These are phyloP conservation scores for Menura novaehollandiae DNA, from an alignment of 2,113 vertebrate genomes.

Conservation along the genomic window DNA sequence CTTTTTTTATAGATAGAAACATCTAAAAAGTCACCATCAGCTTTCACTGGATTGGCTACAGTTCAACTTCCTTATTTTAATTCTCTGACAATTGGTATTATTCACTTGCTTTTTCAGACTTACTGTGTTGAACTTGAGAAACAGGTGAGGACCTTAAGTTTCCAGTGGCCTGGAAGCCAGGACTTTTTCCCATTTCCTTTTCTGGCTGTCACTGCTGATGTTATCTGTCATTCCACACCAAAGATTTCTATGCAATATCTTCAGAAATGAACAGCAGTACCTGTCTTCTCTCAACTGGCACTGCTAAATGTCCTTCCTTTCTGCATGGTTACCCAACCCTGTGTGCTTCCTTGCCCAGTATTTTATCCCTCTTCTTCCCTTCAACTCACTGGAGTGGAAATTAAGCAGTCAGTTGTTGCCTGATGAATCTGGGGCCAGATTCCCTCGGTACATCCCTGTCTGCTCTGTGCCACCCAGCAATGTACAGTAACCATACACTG, in stretches of 20 bases:
- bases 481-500: background rate
- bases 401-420: background rate
- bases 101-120: background rate
- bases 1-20: background rate
- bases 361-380: background rate
- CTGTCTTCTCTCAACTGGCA: background rate
- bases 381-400: background rate
- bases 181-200: background rate
- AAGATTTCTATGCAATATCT: background rate
- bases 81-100: background rate
- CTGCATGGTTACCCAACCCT: background rate
- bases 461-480: background rate
- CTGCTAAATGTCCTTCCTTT: background rate
- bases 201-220: background rate
- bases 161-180: background rate
- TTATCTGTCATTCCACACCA: background rate
- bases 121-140: background rate
- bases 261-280: background rate
- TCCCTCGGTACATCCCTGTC: fast-evolving
- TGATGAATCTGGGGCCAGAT: fast-evolving
- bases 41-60: background rate
- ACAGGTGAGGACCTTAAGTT: background rate
- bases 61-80: background rate
- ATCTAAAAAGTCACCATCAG: background rate
- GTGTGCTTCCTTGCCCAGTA: background rate